Evolutionary conservation across 2,113 vertebrate species (phyloP), one percentile per base, ranked within the genome.

Genomic region (Electrona antarctica): DNA sequence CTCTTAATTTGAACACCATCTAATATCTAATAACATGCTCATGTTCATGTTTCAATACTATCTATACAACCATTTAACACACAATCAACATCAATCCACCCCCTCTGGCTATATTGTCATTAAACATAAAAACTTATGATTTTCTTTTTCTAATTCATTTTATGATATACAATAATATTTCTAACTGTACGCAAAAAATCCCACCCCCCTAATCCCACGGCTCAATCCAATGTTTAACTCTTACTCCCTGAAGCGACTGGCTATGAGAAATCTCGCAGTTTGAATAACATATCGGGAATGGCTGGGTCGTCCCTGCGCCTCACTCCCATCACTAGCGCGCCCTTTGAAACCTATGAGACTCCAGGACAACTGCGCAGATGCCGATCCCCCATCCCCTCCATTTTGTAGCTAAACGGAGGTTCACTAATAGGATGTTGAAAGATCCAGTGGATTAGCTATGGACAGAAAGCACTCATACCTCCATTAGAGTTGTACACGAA

Each of bases 221-320:
- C 33, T 41, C 28, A 21, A 62, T 61, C 8, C 8, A 41, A 56
- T 60, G 6, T 4, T 56, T 60, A 12, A 50, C 79, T 56, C 67
- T 45, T 21, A 60, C 21, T 51, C 45, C 52, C 74, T 67, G 71
- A 79, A 92, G 92, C 91, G 48, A 91, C 92, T 52, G 92, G 94
- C 91, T 95, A 96, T 55, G 96, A 97, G 89, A 97, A 96, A 91
- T 97, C 96, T 87, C 94, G 92, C 87, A 97, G 96, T 89, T 92
- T 97, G 75, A 95, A 88, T 92, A 97, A 95, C 91, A 96, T 97
- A 92, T 95, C 95, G 64, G 95, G 95, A 88, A 93, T 95, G 90
- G 92, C 93, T 2, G 94, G 94, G 85, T 95, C 94, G 33, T 92
- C 94, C 10, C 87, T 97, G 81, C 93, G 94, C 82, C 94, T 97